phyloP scores from a whole-genome alignment of 2,797 vertebrate genomes.

The Melanotaenia pygmaea region DNA sequence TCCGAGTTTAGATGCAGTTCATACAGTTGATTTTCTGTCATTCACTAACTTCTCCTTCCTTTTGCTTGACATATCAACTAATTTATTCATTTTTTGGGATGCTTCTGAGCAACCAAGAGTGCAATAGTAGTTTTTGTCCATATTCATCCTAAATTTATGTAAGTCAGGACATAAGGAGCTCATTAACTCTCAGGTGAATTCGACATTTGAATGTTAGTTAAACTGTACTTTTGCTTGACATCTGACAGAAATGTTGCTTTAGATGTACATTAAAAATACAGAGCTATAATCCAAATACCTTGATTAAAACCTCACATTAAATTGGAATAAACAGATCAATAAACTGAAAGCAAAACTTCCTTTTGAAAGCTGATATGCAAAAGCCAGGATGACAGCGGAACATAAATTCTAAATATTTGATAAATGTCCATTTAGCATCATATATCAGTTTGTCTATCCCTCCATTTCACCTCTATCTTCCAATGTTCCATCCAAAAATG shows the following conservation, averaged over 20 bases:
- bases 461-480: constrained; percentile 20
- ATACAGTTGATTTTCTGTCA: not conserved
- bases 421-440: constrained; percentile 18
- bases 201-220: too few species aligned
- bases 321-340: constrained; percentile 19
- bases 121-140: not conserved
- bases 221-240: not conserved
- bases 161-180: not conserved
- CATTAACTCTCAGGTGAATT: not conserved
- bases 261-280: constrained; percentile 13
- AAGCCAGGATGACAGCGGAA: constrained; percentile 2
- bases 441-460: constrained; percentile 32
- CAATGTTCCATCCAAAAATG: constrained; percentile 65
- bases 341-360: not conserved
- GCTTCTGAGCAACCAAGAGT: not conserved
- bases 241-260: not conserved
- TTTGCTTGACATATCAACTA: not conserved
- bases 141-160: not conserved
- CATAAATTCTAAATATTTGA: constrained; percentile 13
- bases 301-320: not conserved
- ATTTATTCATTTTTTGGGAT: not conserved
- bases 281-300: not conserved
- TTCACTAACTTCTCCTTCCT: not conserved
- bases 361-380: constrained; percentile 5
- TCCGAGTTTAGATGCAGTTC: not conserved